Evolutionary conservation across 2,113 vertebrate genomes (phyloP).

Genomic region (Alexandromys fortis): DNA sequence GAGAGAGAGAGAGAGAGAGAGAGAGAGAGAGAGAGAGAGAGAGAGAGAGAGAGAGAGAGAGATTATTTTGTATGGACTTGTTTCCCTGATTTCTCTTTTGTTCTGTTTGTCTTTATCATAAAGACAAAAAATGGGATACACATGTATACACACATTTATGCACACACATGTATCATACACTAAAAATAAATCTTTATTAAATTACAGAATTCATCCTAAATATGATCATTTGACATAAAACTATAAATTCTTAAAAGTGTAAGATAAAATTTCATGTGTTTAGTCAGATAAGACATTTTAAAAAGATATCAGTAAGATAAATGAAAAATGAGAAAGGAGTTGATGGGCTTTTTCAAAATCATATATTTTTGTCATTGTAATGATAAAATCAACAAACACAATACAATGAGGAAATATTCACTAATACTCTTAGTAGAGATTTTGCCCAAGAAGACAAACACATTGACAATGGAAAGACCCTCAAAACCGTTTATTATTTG

Average conservation of each 20-base stretch:
- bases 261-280: neutral
- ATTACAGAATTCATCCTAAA: neutral
- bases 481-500: neutral
- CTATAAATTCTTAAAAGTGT: neutral
- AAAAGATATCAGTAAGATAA: neutral
- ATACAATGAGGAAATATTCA: neutral
- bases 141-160: neutral
- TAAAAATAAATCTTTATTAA: neutral
- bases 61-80: too few species aligned
- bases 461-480: neutral
- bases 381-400: neutral
- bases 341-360: neutral
- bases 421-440: too few species aligned
- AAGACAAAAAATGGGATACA: too few species aligned
- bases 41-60: too few species aligned
- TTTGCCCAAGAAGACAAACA: neutral
- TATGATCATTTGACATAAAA: neutral
- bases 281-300: neutral
- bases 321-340: neutral
- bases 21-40: too few species aligned
- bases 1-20: too few species aligned
- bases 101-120: neutral
- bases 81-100: too few species aligned
- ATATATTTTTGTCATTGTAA: neutral
- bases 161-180: neutral